A percentile compares a stretch with the other conserved stretches of the same genome.
These are phyloP conservation scores for Cremastobaeus sp. DNA, from an alignment of 2,888 invertebrate genomes.

Conservation along the genomic window DNA sequence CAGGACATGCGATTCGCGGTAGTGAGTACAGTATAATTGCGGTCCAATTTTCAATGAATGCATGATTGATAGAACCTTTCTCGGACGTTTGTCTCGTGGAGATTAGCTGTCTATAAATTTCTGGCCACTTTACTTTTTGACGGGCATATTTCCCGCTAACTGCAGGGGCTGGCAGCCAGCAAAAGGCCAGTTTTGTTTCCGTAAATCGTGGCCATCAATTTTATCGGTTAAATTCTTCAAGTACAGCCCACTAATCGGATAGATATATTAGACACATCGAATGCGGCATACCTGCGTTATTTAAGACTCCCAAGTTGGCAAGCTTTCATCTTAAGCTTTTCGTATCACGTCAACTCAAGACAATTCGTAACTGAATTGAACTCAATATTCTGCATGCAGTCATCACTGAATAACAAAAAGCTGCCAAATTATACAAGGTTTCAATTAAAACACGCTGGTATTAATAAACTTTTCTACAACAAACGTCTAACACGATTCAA, in stretches of 20 bases:
- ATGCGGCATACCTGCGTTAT: conserved; percentile 57
- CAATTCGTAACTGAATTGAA: conserved; percentile 39
- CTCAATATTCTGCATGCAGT: not conserved
- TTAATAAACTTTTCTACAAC: no score
- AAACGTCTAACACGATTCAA: no score
- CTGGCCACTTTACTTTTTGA: conserved; percentile 48
- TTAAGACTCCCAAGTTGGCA: conserved; percentile 59
- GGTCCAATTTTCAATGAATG: no score
- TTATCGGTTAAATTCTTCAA: conserved; percentile 54
- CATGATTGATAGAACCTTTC: no score
- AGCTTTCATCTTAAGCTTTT: conserved; percentile 28
- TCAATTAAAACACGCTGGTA: no score
- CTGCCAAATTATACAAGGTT: no score
- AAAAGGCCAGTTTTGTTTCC: conserved; percentile 55
- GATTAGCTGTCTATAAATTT: conserved; percentile 23
- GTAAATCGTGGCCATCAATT: conserved; percentile 53
- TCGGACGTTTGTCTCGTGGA: no score
- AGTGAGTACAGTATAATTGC: no score
- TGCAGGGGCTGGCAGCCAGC: conserved; percentile 50
- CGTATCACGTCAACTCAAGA: conserved; percentile 33
- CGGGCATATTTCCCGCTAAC: conserved; percentile 55
- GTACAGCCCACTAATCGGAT: conserved; percentile 55
- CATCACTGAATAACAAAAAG: not conserved
- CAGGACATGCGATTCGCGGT: no score
- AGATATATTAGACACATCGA: conserved; percentile 61